Percentiles rank a stretch among this genome's conserved stretches.
Evolutionary conservation across 2,113 vertebrate genomes (phyloP).

Genomic region (Coracopsis vasa): DNA sequence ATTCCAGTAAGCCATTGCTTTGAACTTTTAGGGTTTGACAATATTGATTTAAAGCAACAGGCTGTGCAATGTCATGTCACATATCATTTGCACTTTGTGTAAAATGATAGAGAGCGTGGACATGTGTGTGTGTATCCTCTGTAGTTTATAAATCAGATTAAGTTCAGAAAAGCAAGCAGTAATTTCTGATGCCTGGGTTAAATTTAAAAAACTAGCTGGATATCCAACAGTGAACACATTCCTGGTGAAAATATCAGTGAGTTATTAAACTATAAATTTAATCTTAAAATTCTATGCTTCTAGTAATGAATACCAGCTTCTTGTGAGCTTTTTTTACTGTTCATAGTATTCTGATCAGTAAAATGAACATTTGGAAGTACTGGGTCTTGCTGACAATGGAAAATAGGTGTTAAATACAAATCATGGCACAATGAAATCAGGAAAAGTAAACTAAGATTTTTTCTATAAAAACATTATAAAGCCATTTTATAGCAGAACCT

Average conservation of each 20-base stretch:
- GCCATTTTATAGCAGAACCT: background rate
- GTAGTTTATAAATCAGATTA: conserved; percentile 50
- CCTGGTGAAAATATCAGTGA: conserved; percentile 48
- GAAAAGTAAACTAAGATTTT: background rate
- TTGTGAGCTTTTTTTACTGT: background rate
- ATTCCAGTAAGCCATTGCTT: background rate
- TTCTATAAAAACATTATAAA: background rate
- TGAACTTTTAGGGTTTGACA: background rate
- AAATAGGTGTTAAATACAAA: conserved; percentile 21
- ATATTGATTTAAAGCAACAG: conserved; percentile 23
- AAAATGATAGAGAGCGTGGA: conserved; percentile 1
- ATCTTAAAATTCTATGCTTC: conserved; percentile 24
- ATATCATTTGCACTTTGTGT: background rate
- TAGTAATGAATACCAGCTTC: conserved; percentile 23
- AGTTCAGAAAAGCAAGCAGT: conserved; percentile 2
- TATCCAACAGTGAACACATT: conserved; percentile 40
- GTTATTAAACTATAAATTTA: conserved; percentile 61
- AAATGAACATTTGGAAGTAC: background rate
- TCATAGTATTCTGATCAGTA: conserved; percentile 4
- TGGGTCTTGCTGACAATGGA: background rate
- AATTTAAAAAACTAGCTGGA: conserved; percentile 1
- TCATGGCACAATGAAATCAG: background rate
- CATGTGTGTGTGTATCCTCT: background rate
- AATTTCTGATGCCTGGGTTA: conserved; percentile 22
- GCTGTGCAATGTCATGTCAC: background rate